These are phyloP conservation scores for Heterodera filipjevi DNA, from an alignment of 2,888 invertebrate genomes.

Conservation along the genomic window DNA sequence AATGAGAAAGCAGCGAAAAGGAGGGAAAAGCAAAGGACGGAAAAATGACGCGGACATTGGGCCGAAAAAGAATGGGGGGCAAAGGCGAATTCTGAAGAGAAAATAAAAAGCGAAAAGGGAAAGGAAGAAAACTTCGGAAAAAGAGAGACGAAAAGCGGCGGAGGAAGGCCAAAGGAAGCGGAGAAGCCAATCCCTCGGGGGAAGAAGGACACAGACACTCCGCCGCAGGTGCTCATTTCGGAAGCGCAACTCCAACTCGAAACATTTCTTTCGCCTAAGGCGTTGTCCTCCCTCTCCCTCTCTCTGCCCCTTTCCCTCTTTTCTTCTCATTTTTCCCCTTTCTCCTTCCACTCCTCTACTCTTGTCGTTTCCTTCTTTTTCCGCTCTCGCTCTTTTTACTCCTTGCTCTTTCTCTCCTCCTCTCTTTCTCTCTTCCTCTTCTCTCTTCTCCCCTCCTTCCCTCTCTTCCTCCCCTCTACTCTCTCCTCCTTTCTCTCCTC, in stretches of 20 bases:
- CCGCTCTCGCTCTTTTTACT: neutral
- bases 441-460: neutral
- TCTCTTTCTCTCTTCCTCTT: neutral
- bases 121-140: neutral
- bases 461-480: neutral
- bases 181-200: neutral
- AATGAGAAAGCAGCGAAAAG: neutral
- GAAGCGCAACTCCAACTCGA: neutral
- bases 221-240: neutral
- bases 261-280: neutral
- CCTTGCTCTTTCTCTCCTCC: neutral
- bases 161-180: neutral
- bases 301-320: neutral
- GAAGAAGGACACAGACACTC: neutral
- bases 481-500: neutral
- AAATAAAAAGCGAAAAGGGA: neutral
- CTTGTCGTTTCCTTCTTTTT: neutral
- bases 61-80: neutral
- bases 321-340: neutral
- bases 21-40: constrained; percentile 1
- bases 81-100: constrained; percentile 3
- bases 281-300: neutral
- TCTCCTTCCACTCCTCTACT: neutral
- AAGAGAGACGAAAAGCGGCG: neutral
- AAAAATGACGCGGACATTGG: neutral